Base-by-base conservation (phyloP, 2,113 vertebrate species). In the Chionomys nivalis region DNA sequence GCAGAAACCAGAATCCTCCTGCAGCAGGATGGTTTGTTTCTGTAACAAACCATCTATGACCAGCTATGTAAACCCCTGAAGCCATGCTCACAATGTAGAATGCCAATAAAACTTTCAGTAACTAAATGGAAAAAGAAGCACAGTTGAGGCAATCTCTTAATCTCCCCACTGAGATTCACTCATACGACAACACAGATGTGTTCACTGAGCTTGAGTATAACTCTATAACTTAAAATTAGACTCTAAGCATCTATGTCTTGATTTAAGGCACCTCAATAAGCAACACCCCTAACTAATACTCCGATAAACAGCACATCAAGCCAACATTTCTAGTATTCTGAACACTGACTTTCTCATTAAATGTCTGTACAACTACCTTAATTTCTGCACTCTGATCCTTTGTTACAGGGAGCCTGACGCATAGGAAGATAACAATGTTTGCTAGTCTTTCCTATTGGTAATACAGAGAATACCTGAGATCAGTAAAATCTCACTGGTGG, bases 261-360 rank as follows among this genome's bases (percentile, higher is more conserved):
- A 77, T 75, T 73, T 79, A 76, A 83, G 13, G 72, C 47, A 92
- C 49, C 36, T 73, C 70, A 93, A 52, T 44, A 65, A 76, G 58
- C 7, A 75, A 70, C 44, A 83, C 33, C 28, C 26, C 81, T n/a
- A 83, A 83, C 58, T 58, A 52, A 81, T 61, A 31, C 81, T 81
- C 47, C n/a, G 17, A 44, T 31, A 65, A 83, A 86, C 63, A 86
- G 21, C 42, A 49, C 5, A 70, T 86, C 42, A 85, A 82, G 61
- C n/a, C 78, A 55, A 49, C 49, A 19, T 70, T 81, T 77, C 70
- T 0, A 33, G 12, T 63, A 47, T 21, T 77, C 24, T 24, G 61
- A 87, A 81, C 55, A 89, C 66, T 85, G 55, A 93, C 28, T 76
- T 76, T 90, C 95, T 78, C 61, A 78, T 21, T 65, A 83, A 83